Evolutionary conservation across 2,888 invertebrate genomes (phyloP).

Genomic region (Hybos culiciformis): DNA sequence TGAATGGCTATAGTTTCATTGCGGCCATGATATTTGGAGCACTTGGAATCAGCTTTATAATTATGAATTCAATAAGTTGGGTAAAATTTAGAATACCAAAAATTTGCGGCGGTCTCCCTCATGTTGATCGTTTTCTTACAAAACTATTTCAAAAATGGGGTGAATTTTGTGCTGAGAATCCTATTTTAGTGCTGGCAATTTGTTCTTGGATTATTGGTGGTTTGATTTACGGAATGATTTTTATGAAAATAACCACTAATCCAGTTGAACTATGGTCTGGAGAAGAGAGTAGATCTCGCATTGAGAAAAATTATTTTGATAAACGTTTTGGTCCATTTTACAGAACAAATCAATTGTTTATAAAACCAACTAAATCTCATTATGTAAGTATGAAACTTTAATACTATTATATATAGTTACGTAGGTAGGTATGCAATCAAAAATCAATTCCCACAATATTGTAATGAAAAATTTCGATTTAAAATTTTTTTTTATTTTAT

Average conservation of each 20-base stretch:
- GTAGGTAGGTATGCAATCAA: background rate
- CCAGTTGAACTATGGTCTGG: slow-evolving; percentile 92
- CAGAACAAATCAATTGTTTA: slow-evolving; percentile 76
- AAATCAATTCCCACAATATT: too few relatives aligned
- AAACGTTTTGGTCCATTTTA: slow-evolving; percentile 78
- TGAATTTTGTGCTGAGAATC: slow-evolving; percentile 49
- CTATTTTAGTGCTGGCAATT: slow-evolving; percentile 47
- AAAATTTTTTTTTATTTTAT: background rate
- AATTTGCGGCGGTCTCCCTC: slow-evolving; percentile 26
- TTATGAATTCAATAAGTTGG: slow-evolving; percentile 13
- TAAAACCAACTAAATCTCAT: slow-evolving; percentile 47
- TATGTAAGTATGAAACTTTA: slow-evolving; percentile 37
- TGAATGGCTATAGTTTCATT: slow-evolving; percentile 52
- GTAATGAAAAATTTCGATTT: background rate
- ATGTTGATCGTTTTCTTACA: slow-evolving; percentile 24
- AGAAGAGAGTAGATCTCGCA: slow-evolving; percentile 60
- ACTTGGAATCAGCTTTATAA: slow-evolving; percentile 24
- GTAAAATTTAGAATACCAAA: slow-evolving; percentile 18
- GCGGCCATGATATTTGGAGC: slow-evolving; percentile 43
- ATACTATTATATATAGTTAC: background rate
- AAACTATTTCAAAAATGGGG: slow-evolving; percentile 36
- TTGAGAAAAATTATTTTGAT: slow-evolving; percentile 80
- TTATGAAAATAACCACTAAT: slow-evolving; percentile 63
- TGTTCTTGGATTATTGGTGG: slow-evolving; percentile 44
- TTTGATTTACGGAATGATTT: slow-evolving; percentile 52